These are phyloP conservation scores for Coecobrya sp. DNA, from an alignment of 2,888 invertebrate species.

Conservation along the genomic window DNA sequence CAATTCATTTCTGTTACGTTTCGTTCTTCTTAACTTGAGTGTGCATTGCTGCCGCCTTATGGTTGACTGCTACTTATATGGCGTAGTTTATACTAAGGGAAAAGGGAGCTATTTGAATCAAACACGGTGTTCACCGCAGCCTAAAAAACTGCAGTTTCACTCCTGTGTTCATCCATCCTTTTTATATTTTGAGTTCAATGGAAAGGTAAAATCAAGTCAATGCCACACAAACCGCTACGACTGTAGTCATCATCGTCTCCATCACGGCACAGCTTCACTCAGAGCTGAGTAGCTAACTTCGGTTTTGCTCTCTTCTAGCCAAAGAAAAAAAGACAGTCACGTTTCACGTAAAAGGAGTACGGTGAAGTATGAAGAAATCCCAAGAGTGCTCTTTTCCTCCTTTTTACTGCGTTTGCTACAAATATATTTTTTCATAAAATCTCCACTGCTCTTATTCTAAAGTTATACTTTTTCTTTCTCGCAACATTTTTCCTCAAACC, in stretches of 20 bases:
- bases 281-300: too few relatives aligned
- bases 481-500: neutral
- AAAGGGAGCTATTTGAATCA: neutral
- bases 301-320: slow-evolving; percentile 30
- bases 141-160: slow-evolving; percentile 31
- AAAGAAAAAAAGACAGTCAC: slow-evolving; percentile 72
- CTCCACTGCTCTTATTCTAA: slow-evolving; percentile 46
- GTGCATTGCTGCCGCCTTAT: slow-evolving; percentile 18
- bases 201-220: slow-evolving; percentile 78
- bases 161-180: slow-evolving; percentile 4
- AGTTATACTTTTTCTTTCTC: neutral
- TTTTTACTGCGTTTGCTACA: slow-evolving; percentile 63
- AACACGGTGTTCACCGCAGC: slow-evolving; percentile 26
- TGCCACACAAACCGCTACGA: slow-evolving; percentile 60
- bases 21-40: slow-evolving; percentile 40
- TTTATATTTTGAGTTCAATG: slow-evolving; percentile 72
- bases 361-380: slow-evolving; percentile 63
- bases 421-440: slow-evolving; percentile 63
- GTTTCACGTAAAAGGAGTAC: slow-evolving; percentile 79
- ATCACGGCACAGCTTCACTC: neutral
- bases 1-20: slow-evolving; percentile 29
- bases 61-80: neutral
- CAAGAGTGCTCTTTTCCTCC: slow-evolving; percentile 76
- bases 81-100: neutral
- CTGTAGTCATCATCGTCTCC: neutral